Conservation (phyloP, 1,140 invertebrate species). For the Oedothorax gibbosus region DNA sequence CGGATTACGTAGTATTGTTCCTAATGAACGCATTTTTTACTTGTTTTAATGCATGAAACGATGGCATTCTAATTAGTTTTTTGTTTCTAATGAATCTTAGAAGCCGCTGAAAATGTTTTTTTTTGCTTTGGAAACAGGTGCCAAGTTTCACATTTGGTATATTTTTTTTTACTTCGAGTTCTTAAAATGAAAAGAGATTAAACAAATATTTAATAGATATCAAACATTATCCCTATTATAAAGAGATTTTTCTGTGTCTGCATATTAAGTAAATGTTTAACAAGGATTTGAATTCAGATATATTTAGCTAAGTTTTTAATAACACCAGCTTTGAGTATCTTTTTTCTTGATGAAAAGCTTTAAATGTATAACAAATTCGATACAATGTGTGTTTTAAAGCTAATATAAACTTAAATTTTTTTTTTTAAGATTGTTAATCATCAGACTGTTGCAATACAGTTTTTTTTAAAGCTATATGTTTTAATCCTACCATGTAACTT, state of each 20-base stretch:
- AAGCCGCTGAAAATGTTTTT: background rate
- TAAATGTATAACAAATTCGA: background rate
- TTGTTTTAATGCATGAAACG: background rate
- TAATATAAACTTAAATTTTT: background rate
- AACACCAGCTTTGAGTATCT: background rate
- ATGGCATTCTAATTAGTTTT: slow-evolving; percentile 20
- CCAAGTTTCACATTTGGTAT: background rate
- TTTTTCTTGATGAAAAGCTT: background rate
- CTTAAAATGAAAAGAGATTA: background rate
- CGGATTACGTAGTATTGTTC: slow-evolving; percentile 1
- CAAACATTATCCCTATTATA: background rate
- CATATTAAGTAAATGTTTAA: background rate
- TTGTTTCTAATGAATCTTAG: slow-evolving; percentile 17
- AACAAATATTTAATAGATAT: slow-evolving; percentile 29
- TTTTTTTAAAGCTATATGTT: too few relatives aligned
- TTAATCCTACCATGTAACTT: too few relatives aligned
- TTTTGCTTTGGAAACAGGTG: slow-evolving; percentile 6
- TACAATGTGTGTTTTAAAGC: background rate
- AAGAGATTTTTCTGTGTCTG: background rate
- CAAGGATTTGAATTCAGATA: background rate
- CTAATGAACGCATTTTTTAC: slow-evolving; percentile 22
- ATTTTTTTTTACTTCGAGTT: background rate
- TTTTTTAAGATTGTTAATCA: background rate
- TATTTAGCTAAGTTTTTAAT: background rate
- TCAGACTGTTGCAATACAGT: too few relatives aligned